Conservation (phyloP, 2,888 invertebrate species). For the Ashinkailepas kermadecensis region DNA sequence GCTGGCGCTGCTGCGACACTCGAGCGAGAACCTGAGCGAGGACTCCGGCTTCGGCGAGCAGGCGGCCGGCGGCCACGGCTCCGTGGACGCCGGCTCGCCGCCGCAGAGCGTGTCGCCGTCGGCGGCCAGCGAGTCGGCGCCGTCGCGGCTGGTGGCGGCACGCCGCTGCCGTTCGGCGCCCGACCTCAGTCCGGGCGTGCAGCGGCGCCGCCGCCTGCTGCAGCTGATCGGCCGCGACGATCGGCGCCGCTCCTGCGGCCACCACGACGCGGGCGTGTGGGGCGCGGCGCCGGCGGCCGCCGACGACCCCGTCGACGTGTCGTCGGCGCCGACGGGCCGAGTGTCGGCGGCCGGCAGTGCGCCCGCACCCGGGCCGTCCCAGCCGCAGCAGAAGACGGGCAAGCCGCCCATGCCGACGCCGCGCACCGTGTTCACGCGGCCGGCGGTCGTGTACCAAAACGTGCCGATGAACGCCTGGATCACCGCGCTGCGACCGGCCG, state of each 20-base stretch:
- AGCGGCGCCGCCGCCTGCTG: constrained; percentile 26
- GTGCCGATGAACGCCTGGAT: constrained; percentile 6
- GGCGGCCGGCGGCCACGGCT: background rate
- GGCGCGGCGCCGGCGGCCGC: background rate
- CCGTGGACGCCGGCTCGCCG: constrained; percentile 12
- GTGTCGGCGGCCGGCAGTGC: background rate
- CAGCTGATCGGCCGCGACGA: constrained; percentile 29
- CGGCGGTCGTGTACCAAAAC: constrained; percentile 1
- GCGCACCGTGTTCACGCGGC: background rate
- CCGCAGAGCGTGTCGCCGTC: constrained; percentile 15
- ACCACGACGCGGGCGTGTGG: background rate
- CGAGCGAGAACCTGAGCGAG: constrained; percentile 69
- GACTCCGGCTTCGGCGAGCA: constrained; percentile 67
- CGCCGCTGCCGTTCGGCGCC: constrained; percentile 25
- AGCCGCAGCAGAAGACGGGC: background rate
- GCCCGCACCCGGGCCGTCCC: background rate
- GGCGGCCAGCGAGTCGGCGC: background rate
- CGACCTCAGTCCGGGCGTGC: constrained; percentile 31
- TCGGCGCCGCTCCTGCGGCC: background rate
- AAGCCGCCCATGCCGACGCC: constrained; percentile 1
- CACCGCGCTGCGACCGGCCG: background rate
- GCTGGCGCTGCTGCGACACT: constrained; percentile 42
- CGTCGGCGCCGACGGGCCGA: background rate
- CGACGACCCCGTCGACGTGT: background rate
- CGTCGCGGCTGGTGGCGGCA: constrained; percentile 33